Conservation (phyloP, 2,797 vertebrate species). For the Bovichtus variegatus region DNA sequence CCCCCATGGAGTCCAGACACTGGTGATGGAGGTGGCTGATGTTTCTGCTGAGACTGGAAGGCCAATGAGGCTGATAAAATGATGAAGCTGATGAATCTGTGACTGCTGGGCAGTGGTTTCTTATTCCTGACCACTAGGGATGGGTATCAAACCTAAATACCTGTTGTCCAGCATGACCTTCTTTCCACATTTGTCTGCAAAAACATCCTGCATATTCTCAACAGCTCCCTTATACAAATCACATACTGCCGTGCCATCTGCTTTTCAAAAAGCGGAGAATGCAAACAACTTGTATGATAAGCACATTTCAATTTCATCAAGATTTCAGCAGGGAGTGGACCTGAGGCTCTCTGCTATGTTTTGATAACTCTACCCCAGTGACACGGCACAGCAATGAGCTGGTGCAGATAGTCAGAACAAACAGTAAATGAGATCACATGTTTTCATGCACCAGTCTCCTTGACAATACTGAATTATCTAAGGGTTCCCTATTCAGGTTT, state of each 20-base stretch:
- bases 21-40: neutral
- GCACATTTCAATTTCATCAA: conserved; percentile 25
- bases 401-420: conserved; percentile 2
- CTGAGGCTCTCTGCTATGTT: conserved; percentile 15
- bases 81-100: too few species aligned
- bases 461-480: neutral
- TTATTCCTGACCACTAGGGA: neutral
- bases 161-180: neutral
- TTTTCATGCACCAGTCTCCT: neutral
- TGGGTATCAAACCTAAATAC: neutral
- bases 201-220: neutral
- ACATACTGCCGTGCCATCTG: neutral
- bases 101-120: neutral
- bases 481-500: neutral
- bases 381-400: neutral
- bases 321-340: conserved; percentile 1
- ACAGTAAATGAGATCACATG: neutral
- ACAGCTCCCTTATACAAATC: conserved; percentile 3
- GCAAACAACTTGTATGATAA: neutral
- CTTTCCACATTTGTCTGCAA: neutral
- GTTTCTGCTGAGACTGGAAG: neutral
- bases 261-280: conserved; percentile 6
- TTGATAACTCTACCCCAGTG: conserved; percentile 16
- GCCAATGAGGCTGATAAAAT: too few species aligned
- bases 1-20: neutral